Evolutionary conservation across 1,140 invertebrate genomes (phyloP).

Genomic region (Bombus consobrinus): DNA sequence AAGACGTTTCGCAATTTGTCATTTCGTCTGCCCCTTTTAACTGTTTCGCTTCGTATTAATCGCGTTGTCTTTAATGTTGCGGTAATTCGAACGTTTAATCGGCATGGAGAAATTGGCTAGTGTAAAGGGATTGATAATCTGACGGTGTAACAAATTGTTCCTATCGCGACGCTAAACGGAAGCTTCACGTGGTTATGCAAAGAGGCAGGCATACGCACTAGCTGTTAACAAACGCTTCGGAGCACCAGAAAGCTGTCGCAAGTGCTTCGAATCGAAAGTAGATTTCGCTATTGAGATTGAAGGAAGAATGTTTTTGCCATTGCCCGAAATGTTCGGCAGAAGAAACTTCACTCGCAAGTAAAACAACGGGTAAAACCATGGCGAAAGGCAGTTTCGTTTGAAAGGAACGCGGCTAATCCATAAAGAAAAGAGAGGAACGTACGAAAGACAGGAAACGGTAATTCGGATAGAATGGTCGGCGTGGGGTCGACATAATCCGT

Average conservation of each 20-base stretch:
- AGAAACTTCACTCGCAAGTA: background rate
- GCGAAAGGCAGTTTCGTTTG: background rate
- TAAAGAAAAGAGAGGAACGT: background rate
- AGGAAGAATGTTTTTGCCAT: too few relatives aligned
- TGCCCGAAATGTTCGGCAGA: background rate
- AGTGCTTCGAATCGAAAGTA: background rate
- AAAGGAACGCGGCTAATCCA: background rate
- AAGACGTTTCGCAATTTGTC: background rate
- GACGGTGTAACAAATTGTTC: too few relatives aligned
- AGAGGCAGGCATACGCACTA: too few relatives aligned
- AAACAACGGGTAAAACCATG: background rate
- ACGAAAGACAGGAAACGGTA: background rate
- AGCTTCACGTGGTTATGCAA: too few relatives aligned
- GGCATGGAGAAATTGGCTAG: too few relatives aligned
- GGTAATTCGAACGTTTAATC: too few relatives aligned
- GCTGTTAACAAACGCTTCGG: too few relatives aligned
- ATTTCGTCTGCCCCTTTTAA: background rate
- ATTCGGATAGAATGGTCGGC: conserved; percentile 13
- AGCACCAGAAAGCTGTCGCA: accelerated
- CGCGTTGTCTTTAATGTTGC: too few relatives aligned
- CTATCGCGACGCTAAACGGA: too few relatives aligned
- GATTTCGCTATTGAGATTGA: background rate
- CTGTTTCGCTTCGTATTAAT: too few relatives aligned
- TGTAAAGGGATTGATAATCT: too few relatives aligned
- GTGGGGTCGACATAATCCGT: conserved; percentile 45